Conservation (phyloP, 1,140 invertebrate genomes). For the Drosophila insularis region DNA sequence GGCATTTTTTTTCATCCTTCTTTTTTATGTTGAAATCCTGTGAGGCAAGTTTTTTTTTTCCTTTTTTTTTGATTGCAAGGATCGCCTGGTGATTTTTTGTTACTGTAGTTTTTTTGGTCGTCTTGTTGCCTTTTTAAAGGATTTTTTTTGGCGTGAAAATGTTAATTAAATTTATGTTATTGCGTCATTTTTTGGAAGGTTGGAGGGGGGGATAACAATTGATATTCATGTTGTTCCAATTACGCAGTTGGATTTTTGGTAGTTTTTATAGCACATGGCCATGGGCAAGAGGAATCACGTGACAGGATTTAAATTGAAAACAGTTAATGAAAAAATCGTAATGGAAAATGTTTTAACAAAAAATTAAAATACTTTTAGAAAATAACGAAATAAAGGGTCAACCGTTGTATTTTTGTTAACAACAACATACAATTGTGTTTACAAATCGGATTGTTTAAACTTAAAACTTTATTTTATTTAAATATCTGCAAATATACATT, state of each 20-base stretch:
- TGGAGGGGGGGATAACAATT: slow-evolving; percentile 20
- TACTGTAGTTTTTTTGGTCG: slow-evolving; percentile 51
- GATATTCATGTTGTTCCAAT: slow-evolving; percentile 37
- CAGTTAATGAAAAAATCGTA: not conserved
- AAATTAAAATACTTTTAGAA: not conserved
- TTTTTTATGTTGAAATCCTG: slow-evolving; percentile 61
- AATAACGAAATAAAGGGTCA: not conserved
- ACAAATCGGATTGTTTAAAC: too few relatives aligned
- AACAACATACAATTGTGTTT: too few relatives aligned
- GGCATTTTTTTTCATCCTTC: slow-evolving; percentile 28
- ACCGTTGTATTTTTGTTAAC: not conserved
- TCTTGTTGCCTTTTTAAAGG: slow-evolving; percentile 13
- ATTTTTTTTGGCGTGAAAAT: slow-evolving; percentile 57
- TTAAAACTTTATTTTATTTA: too few relatives aligned
- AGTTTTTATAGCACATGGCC: slow-evolving; percentile 14
- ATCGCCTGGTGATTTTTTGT: slow-evolving; percentile 45
- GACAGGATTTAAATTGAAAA: slow-evolving; percentile 30
- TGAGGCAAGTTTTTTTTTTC: slow-evolving; percentile 69
- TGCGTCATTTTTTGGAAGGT: slow-evolving; percentile 55
- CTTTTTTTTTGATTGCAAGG: slow-evolving; percentile 30
- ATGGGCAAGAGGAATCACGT: slow-evolving; percentile 42
- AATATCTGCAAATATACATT: too few relatives aligned
- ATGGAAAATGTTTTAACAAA: not conserved
- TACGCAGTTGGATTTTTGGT: slow-evolving; percentile 53
- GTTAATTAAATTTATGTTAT: slow-evolving; percentile 70